phyloP scores from a whole-genome alignment of 2,113 vertebrate species.

The Lepus americanus region DNA sequence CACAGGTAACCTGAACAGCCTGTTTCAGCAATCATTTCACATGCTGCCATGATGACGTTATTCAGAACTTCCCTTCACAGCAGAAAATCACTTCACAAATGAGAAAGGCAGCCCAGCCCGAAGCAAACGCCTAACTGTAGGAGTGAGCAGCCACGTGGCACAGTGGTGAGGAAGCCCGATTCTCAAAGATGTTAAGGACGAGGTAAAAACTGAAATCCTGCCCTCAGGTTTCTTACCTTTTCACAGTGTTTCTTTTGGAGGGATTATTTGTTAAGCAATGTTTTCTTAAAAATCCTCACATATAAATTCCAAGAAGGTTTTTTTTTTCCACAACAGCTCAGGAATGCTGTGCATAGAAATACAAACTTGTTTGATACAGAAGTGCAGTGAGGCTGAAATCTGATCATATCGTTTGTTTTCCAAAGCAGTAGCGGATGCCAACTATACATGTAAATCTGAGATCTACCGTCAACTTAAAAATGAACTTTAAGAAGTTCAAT shows the following conservation, averaged over 20 bases:
- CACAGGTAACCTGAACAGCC: slow-evolving; percentile 72
- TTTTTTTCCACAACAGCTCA: neutral
- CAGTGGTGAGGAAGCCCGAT: neutral
- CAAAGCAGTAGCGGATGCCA: neutral
- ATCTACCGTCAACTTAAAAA: slow-evolving; percentile 10
- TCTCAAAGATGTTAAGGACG: neutral
- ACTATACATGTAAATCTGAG: slow-evolving; percentile 4
- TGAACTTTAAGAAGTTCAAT: neutral
- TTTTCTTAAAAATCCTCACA: slow-evolving; percentile 10
- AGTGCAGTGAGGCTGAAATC: slow-evolving; percentile 73
- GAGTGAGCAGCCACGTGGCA: neutral
- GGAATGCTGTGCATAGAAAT: neutral
- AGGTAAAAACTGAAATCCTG: neutral
- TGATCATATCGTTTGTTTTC: slow-evolving; percentile 38
- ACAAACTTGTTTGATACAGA: slow-evolving; percentile 44
- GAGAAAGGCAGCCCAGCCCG: neutral
- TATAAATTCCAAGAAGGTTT: slow-evolving; percentile 3
- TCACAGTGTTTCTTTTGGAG: neutral
- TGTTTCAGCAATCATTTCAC: slow-evolving; percentile 54
- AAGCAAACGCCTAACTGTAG: neutral
- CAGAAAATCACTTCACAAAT: neutral
- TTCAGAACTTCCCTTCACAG: neutral
- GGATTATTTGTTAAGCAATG: neutral
- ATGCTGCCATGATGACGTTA: neutral
- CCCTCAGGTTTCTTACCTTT: neutral